Evolutionary conservation across 2,888 invertebrate genomes (phyloP).

Genomic region (Microctonus brassicae): DNA sequence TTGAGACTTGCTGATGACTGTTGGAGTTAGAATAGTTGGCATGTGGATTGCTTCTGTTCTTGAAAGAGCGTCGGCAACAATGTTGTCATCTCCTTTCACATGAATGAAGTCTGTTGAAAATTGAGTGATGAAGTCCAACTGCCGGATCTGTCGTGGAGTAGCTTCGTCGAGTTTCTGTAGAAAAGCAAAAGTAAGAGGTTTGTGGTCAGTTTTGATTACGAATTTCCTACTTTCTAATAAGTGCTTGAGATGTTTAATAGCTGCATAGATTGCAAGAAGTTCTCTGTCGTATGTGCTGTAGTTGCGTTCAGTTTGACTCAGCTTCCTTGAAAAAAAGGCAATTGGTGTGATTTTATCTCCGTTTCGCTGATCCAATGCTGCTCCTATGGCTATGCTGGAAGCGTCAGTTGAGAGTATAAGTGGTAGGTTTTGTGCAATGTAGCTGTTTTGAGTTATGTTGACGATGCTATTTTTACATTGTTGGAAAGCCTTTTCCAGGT

Average conservation of each 20-base stretch:
- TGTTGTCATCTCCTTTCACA: background rate
- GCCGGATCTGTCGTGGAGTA: background rate
- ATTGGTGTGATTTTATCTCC: background rate
- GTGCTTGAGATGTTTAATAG: conserved; percentile 7
- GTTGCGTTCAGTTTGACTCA: background rate
- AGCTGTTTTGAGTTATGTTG: no score
- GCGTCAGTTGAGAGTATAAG: background rate
- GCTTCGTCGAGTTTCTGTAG: background rate
- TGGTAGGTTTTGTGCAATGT: no score
- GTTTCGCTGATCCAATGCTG: background rate
- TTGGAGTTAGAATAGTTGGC: background rate
- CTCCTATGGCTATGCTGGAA: no score
- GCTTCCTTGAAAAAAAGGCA: background rate
- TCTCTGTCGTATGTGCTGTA: conserved; percentile 13
- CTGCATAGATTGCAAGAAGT: background rate
- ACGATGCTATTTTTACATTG: no score
- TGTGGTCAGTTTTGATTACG: background rate
- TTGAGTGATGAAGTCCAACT: conserved; percentile 2
- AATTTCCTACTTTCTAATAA: background rate
- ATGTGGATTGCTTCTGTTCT: background rate
- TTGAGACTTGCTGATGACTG: no score
- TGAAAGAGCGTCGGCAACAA: background rate
- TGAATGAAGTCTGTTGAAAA: background rate
- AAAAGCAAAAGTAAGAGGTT: background rate
- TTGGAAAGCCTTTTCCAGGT: no score